Evolutionary conservation across 2,888 invertebrate species (phyloP).

Genomic region (Himalopsyche kuldschensis): DNA sequence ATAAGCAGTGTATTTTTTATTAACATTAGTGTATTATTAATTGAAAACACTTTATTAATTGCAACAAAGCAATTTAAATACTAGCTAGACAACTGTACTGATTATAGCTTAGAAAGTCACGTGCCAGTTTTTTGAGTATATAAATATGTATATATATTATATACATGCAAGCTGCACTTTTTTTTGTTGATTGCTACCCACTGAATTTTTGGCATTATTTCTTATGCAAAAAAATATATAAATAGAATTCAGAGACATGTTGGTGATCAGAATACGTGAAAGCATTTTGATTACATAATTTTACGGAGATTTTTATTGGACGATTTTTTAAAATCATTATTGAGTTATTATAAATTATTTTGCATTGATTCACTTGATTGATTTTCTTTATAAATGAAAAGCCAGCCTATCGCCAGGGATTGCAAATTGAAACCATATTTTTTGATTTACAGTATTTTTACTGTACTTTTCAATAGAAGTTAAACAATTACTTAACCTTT

Average conservation of each 20-base stretch:
- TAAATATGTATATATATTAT: too few species aligned
- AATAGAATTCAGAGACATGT: not conserved
- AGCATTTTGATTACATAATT: not conserved
- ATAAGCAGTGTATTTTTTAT: too few species aligned
- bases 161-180: too few species aligned
- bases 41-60: not conserved
- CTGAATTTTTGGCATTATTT: too few species aligned
- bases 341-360: not conserved
- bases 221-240: too few species aligned
- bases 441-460: not conserved
- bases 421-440: not conserved
- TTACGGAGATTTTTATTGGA: not conserved
- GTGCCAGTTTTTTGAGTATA: not conserved
- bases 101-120: not conserved
- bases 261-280: not conserved
- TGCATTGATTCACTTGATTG: not conserved
- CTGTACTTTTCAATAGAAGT: not conserved
- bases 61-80: not conserved
- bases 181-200: too few species aligned
- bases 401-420: not conserved
- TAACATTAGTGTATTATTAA: not conserved
- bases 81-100: not conserved
- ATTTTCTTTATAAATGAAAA: not conserved
- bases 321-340: not conserved
- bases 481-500: too few species aligned